Evolutionary conservation across 30 jellyfish, hydroid and myxozoan species (phyloP), one percentile per base, ranked within the genome.

Genomic region (Pseudorhiza aurosa): DNA sequence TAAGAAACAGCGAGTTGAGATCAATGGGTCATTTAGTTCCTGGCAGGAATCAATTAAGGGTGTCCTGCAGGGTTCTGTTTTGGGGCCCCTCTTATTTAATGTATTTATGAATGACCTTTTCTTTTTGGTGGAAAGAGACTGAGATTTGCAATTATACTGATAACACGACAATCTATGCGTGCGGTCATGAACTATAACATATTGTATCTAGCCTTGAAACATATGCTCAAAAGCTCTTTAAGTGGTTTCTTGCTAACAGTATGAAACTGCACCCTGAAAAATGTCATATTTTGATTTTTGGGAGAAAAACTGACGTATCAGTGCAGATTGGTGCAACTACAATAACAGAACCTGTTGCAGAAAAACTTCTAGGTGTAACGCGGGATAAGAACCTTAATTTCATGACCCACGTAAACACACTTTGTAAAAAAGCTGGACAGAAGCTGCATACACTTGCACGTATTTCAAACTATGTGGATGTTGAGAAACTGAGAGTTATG

Each of bases 111-210:
- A 40, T 40, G 51, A 14, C 14, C 8, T 40, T 8, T 40, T 40
- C 14, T 14, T 40, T 46, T 12, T 46, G 60, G 60, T 57, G 44
- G 71, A 29, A n/a, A 28, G 44, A 57, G 37, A 22, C 71, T 57
- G 71, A 57, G 39, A 8, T 57, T 57, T 57, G 71, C 39, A 57
- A 57, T 57, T 57, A 57, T 57, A 39, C 71, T 10, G 71, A 57
- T 15, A 21, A 57, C 6, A 57, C 71, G 39, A 57, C 10, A 35
- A 25, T 57, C 71, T 57, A 57, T 22, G 71, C 25, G 36, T 57
- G 71, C 65, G 25, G 25, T 18, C 39, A 0, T 57, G 36, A 57
- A 21, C 39, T 57, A 17, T 4, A 21, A 57, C 36, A 57, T 57
- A 57, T 57, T 57, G 44, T 57, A 10, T 57, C 71, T 57, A 57